Percentiles rank a stretch among this genome's conserved stretches.
phyloP scores from a whole-genome alignment of 2,888 invertebrate genomes.

The Meganola albula region DNA sequence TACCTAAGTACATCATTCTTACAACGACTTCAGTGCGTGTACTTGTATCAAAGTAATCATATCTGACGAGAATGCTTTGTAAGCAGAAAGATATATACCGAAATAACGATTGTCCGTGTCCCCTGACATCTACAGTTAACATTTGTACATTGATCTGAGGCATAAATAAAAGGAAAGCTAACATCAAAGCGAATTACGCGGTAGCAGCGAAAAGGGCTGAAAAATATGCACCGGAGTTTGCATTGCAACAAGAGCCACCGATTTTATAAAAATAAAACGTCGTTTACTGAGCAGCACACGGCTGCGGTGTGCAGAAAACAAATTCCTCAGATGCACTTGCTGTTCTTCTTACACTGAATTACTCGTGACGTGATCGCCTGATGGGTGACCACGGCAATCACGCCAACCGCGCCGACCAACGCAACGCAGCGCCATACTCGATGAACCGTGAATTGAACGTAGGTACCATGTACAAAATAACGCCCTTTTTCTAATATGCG shows the following conservation, averaged over 20 bases:
- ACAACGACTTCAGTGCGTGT: constrained; percentile 10
- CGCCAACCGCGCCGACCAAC: no score
- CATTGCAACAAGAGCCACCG: constrained; percentile 52
- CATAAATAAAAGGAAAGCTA: constrained; percentile 25
- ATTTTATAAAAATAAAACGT: constrained; percentile 67
- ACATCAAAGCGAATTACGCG: constrained; percentile 49
- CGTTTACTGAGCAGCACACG: constrained; percentile 54
- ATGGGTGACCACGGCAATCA: constrained; percentile 36
- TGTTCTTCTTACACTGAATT: constrained; percentile 70
- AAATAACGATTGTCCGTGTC: constrained; percentile 24
- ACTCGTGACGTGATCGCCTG: constrained; percentile 67
- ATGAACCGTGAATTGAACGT: no score
- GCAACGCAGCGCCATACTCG: no score
- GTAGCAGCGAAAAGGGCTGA: constrained; percentile 46
- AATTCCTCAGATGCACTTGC: constrained; percentile 68
- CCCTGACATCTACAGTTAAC: constrained; percentile 17
- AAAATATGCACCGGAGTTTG: constrained; percentile 55
- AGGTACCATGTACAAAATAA: no score
- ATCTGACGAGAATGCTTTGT: constrained; percentile 27
- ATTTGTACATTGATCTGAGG: constrained; percentile 17
- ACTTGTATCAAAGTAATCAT: constrained; percentile 28
- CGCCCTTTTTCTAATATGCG: no score
- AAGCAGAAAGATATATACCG: constrained; percentile 18
- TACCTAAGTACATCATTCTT: constrained; percentile 20
- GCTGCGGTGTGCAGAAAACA: constrained; percentile 63